A percentile compares a stretch with the other conserved stretches of the same genome.
These are phyloP conservation scores for Agrotis segetum DNA, from an alignment of 2,888 invertebrate species.

Conservation along the genomic window DNA sequence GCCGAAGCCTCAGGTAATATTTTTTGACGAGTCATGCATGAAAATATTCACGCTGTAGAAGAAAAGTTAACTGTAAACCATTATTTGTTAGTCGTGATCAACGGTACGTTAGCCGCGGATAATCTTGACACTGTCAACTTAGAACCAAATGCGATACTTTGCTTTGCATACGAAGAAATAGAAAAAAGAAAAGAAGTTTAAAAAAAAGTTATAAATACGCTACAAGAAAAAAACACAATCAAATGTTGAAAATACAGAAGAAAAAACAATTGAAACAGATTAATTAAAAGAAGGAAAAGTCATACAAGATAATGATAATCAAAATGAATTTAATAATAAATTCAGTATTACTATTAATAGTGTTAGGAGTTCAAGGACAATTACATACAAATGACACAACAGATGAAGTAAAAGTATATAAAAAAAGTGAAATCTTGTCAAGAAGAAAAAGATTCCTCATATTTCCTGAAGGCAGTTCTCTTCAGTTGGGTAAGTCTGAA, in stretches of 20 bases:
- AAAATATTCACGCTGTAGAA: slow-evolving; percentile 69
- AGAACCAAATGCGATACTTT: slow-evolving; percentile 51
- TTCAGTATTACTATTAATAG: slow-evolving; percentile 35
- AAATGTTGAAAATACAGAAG: not conserved
- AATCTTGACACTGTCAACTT: slow-evolving; percentile 60
- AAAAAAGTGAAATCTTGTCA: slow-evolving; percentile 81
- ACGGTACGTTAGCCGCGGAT: slow-evolving; percentile 63
- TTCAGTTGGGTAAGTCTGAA: slow-evolving; percentile 89
- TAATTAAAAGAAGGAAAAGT: not conserved
- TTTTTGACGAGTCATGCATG: not conserved
- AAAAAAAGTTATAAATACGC: slow-evolving; percentile 3
- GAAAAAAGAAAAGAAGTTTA: not conserved
- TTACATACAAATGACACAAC: slow-evolving; percentile 55
- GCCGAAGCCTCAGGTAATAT: not conserved
- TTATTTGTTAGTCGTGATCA: slow-evolving; percentile 83
- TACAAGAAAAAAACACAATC: not conserved
- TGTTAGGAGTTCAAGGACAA: slow-evolving; percentile 39
- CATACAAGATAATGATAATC: not conserved
- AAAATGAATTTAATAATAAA: slow-evolving; percentile 44
- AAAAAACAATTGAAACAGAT: not conserved
- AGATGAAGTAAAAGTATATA: slow-evolving; percentile 36
- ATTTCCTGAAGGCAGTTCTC: slow-evolving; percentile 92
- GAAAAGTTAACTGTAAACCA: slow-evolving; percentile 64
- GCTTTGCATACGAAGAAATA: slow-evolving; percentile 15
- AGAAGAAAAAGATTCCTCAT: slow-evolving; percentile 90